Evolutionary conservation across 2,888 invertebrate genomes (phyloP), one percentile per base, ranked within the genome.

Genomic region (Lepidochitona cinerea): DNA sequence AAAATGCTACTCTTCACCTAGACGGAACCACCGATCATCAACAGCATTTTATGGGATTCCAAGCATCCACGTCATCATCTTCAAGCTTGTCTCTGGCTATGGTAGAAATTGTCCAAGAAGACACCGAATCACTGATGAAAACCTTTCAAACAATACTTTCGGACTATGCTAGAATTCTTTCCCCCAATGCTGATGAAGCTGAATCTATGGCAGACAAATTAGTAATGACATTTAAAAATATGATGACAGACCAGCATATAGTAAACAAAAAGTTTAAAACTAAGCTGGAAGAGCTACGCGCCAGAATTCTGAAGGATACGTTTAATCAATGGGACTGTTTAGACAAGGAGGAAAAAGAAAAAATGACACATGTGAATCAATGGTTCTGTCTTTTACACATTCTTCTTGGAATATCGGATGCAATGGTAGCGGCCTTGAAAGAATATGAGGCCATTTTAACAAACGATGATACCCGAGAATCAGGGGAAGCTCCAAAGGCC

Each of bases 191-290:
- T 41, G 41, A 41, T 18, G 18, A 41, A 18, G 41, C n/a, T n/a
- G n/a, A 41, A 18, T 9, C 9, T 18, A 41, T 41, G 9, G 9
- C 41, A 12, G 41, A 26, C 23, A 12, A 54, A 18, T 7, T 54
- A 7, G 9, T 23, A 12, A 12, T 54, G 54, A n/a, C n/a, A n/a
- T 54, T 54, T 26, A 54, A 54, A 54, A 18, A 54, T 54, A 7
- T 54, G 54, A 54, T 54, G 54, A 54, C 54, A 7, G 54, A 54
- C 23, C 54, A 54, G 54, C 14, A 54, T 54, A 54, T 54, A n/a
- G 9, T 54, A 23, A 54, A 54, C 54, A 54, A 54, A 26, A 54
- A 9, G 23, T 54, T 54, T 23, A 23, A 54, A 26, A 26, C 12
- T 12, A 26, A 18, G 23, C 23, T 54, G 12, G 54, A 54, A 23